phyloP scores from a whole-genome alignment of 2,797 vertebrate species.

The Phaenicophaeus curvirostris region DNA sequence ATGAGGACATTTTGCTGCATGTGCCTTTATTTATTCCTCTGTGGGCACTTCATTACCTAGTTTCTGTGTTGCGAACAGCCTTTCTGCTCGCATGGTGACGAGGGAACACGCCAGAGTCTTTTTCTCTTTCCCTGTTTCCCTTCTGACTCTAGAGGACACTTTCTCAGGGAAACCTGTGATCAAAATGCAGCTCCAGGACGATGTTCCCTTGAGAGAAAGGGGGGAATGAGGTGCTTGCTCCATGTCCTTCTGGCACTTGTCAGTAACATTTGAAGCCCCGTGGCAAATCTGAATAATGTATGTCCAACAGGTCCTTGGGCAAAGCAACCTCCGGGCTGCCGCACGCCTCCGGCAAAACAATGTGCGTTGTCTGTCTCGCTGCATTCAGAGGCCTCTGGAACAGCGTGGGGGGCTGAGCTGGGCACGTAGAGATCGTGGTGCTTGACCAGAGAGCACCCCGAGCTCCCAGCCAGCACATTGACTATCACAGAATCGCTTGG shows the following conservation, averaged over 20 bases:
- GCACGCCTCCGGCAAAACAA: background rate
- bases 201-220: background rate
- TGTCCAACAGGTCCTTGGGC: background rate
- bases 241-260: background rate
- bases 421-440: background rate
- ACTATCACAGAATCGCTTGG: too few species aligned
- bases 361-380: background rate
- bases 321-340: background rate
- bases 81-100: background rate
- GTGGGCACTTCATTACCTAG: background rate
- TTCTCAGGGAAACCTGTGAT: background rate
- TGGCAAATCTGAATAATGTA: background rate
- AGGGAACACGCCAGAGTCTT: background rate
- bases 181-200: background rate
- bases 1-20: background rate
- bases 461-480: background rate
- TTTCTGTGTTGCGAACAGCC: background rate
- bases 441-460: background rate
- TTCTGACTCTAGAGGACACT: background rate
- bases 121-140: background rate
- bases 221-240: background rate
- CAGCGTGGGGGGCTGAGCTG: background rate
- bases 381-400: background rate
- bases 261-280: background rate
- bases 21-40: background rate